phyloP scores from a whole-genome alignment of 2,797 vertebrate genomes.

The Sebastes itinus region DNA sequence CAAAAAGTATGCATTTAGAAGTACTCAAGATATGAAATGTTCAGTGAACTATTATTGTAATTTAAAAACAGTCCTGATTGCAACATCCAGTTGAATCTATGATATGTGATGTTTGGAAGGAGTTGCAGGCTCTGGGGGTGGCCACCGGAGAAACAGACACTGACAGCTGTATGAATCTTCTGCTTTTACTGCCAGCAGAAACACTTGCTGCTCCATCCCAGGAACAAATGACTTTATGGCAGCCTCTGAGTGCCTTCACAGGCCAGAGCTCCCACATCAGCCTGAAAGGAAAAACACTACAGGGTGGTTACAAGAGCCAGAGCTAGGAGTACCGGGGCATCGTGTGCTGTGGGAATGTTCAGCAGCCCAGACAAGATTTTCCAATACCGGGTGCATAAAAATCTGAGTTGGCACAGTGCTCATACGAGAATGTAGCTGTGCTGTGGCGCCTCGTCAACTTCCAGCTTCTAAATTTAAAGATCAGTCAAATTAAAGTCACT shows the following conservation, averaged over 20 bases:
- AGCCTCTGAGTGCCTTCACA: conserved; percentile 24
- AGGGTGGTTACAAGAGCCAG: conserved; percentile 28
- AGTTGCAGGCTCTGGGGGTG: conserved; percentile 19
- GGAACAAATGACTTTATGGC: conserved; percentile 64
- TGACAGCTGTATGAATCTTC: conserved; percentile 59
- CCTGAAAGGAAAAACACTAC: conserved; percentile 41
- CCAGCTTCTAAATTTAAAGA: conserved; percentile 30
- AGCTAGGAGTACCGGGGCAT: conserved; percentile 38
- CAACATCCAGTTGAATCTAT: neutral
- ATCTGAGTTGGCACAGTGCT: conserved; percentile 1
- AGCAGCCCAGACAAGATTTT: conserved; percentile 35
- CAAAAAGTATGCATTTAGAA: neutral
- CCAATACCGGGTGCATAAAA: conserved; percentile 17
- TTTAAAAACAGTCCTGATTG: neutral
- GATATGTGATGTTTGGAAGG: conserved; percentile 4
- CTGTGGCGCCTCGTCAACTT: conserved; percentile 32
- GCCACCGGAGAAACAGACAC: conserved; percentile 38
- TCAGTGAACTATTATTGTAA: neutral
- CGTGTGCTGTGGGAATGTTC: conserved; percentile 52
- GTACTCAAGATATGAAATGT: neutral
- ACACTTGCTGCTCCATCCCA: conserved; percentile 41
- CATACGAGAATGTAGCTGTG: neutral
- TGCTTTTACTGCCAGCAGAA: conserved; percentile 55
- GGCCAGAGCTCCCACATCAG: conserved; percentile 41
- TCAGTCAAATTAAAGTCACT: conserved; percentile 49